phyloP scores from a whole-genome alignment of 2,888 invertebrate species.

The Magallana nippona region DNA sequence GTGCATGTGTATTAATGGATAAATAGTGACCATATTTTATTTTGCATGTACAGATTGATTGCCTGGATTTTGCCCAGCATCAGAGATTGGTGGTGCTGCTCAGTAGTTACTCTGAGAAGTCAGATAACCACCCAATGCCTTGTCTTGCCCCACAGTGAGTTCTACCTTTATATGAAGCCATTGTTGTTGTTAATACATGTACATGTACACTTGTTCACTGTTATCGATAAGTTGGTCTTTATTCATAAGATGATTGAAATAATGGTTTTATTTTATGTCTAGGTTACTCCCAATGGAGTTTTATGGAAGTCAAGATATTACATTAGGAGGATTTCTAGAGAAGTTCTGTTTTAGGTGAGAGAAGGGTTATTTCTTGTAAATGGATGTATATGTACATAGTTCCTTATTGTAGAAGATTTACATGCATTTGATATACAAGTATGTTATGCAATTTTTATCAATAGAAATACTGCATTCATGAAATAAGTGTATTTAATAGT shows the following conservation, averaged over 20 bases:
- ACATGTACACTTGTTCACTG: neutral
- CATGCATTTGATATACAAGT: too few relatives aligned
- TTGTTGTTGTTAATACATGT: neutral
- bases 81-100: slow-evolving; percentile 93
- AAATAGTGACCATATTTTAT: too few relatives aligned
- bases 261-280: neutral
- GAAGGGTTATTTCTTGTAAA: neutral
- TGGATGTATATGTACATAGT: neutral
- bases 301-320: slow-evolving; percentile 96
- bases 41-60: slow-evolving; percentile 72
- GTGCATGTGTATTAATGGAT: too few relatives aligned
- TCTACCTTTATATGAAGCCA: neutral
- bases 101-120: slow-evolving; percentile 84
- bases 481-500: too few relatives aligned
- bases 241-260: too few relatives aligned
- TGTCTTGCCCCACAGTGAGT: slow-evolving; percentile 47
- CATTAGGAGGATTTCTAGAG: slow-evolving; percentile 95
- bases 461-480: too few relatives aligned
- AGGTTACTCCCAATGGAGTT: slow-evolving; percentile 96
- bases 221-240: too few relatives aligned
- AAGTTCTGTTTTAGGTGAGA: slow-evolving; percentile 89
- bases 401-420: too few relatives aligned
- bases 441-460: too few relatives aligned
- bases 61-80: slow-evolving; percentile 80
- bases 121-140: slow-evolving; percentile 40